A percentile compares a stretch with the other conserved stretches of the same genome.
Evolutionary conservation across 2,113 vertebrate genomes (phyloP).

Genomic region (Corythaixoides concolor): DNA sequence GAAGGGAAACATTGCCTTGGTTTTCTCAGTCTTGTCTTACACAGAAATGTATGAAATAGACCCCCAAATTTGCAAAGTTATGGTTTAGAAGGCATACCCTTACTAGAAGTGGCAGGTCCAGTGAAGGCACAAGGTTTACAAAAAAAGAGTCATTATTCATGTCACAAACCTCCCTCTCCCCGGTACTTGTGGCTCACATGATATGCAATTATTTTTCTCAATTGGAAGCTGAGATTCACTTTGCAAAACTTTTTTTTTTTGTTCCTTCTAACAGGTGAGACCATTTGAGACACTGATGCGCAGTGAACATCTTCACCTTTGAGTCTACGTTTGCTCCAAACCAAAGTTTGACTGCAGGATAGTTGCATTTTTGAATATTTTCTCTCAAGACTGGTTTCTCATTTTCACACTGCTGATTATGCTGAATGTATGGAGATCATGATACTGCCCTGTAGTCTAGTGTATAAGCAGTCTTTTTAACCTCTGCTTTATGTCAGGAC

Average conservation of each 20-base stretch:
- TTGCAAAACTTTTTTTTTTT: not conserved
- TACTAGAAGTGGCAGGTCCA: not conserved
- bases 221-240: not conserved
- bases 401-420: not conserved
- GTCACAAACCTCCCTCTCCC: not conserved
- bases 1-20: not conserved
- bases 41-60: not conserved
- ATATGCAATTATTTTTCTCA: not conserved
- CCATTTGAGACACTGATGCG: not conserved
- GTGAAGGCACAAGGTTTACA: not conserved
- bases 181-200: not conserved
- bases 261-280: not conserved
- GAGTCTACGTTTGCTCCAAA: not conserved
- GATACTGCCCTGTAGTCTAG: not conserved
- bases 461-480: not conserved
- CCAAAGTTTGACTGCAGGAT: not conserved
- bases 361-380: not conserved
- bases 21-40: not conserved
- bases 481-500: not conserved
- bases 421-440: not conserved
- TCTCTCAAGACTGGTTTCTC: not conserved
- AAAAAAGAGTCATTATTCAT: not conserved
- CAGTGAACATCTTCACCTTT: not conserved
- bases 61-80: not conserved
- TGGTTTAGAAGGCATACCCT: not conserved